These are phyloP conservation scores for Drosophila meridionalis DNA, from an alignment of 2,888 invertebrate species.

Conservation along the genomic window DNA sequence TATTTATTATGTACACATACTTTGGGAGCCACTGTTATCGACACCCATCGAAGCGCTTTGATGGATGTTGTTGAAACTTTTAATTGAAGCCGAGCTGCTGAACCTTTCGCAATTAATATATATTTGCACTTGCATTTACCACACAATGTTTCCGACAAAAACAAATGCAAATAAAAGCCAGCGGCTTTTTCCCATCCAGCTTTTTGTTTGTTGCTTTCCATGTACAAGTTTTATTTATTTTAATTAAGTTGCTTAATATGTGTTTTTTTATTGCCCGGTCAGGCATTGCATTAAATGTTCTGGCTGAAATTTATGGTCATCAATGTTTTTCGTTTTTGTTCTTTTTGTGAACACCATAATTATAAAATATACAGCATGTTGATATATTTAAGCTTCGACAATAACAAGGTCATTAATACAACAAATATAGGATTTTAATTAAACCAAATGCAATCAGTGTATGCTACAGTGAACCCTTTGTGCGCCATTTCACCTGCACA, in stretches of 20 bases:
- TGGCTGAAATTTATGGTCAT: slow-evolving; percentile 37
- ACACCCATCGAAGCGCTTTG: slow-evolving; percentile 62
- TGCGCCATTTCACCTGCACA: background rate
- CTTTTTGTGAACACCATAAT: slow-evolving; percentile 19
- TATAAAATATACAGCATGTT: slow-evolving; percentile 15
- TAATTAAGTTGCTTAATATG: slow-evolving; percentile 66
- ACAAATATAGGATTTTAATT: slow-evolving; percentile 9
- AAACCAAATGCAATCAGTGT: slow-evolving; percentile 12
- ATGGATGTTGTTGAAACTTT: slow-evolving; percentile 73
- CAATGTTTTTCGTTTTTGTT: slow-evolving; percentile 16
- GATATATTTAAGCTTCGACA: slow-evolving; percentile 17
- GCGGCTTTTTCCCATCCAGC: slow-evolving; percentile 14
- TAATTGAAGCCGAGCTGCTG: slow-evolving; percentile 68
- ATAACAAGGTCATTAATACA: slow-evolving; percentile 1
- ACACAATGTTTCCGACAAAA: slow-evolving; percentile 38
- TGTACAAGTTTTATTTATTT: slow-evolving; percentile 61
- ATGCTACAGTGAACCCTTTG: background rate
- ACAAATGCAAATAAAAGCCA: slow-evolving; percentile 16
- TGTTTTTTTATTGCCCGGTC: slow-evolving; percentile 48
- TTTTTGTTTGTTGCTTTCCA: slow-evolving; percentile 17
- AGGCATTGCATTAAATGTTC: slow-evolving; percentile 42
- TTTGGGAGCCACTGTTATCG: slow-evolving; percentile 70
- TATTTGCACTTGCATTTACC: slow-evolving; percentile 53
- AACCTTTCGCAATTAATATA: slow-evolving; percentile 65
- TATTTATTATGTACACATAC: slow-evolving; percentile 65